Evolutionary conservation across 2,113 vertebrate genomes (phyloP), one percentile per base, ranked within the genome.

Genomic region (Arvicanthis niloticus): DNA sequence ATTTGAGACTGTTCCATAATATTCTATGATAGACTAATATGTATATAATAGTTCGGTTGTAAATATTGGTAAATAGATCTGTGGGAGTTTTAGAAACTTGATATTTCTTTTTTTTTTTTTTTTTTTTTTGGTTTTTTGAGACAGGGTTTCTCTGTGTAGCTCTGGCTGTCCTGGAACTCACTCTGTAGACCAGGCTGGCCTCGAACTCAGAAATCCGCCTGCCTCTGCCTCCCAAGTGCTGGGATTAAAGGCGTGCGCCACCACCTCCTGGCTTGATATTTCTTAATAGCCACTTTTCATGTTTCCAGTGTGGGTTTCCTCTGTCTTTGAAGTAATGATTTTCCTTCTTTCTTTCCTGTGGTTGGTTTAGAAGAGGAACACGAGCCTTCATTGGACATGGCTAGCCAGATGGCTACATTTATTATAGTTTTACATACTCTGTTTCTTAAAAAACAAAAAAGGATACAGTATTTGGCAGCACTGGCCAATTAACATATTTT

Each of bases 61-160:
- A 93, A 89, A 51, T 81, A 51, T 24, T 77, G 1, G 88, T 82
- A 89, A 70, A 31, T 91, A 93, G 70, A 94, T 15, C 6, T 56
- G 21, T 92, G 62, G 37, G 93, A 60, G 40, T 93, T 97, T 88
- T 97, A 82, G 51, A 84, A 91, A 77, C 76, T 88, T 15, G 48
- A 40, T 58, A 5, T 93, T 94, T 58, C 45, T 82, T 92, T 48
- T 80, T 91, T 53, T 53, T 53, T 53, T 53, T 53, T 53, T 53
- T 53, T 53, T 53, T 53, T 53, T 93, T 97, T 87, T 97, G 76
- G 48, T 48, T 48, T 48, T 48, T 48, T 6, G 45, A 48, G 45
- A 48, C 45, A 48, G 45, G 45, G 6, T 48, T 48, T 48, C 45
- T 48, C 45, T 48, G 45, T 48, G 45, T 48, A 48, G 45, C 45